phyloP scores from a whole-genome alignment of 2,888 invertebrate species.

The Heliconius sara region DNA sequence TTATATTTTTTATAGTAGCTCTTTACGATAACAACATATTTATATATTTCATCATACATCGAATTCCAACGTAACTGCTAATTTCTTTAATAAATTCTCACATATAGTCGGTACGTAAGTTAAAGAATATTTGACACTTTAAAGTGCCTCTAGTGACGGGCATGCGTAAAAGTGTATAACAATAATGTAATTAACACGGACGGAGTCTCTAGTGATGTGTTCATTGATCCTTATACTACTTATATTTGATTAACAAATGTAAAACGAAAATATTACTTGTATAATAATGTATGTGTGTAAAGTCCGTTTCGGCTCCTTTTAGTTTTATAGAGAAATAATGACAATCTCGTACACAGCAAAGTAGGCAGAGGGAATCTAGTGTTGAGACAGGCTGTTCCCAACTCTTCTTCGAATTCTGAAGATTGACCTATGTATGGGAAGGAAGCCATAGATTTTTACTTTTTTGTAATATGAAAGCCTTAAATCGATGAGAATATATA shows the following conservation, averaged over 20 bases:
- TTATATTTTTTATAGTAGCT: neutral
- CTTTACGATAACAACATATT: neutral
- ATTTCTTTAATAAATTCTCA: neutral
- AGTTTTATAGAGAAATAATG: neutral
- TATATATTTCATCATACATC: neutral
- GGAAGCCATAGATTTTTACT: too few species aligned
- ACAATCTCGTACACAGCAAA: too few species aligned
- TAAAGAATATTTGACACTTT: slow-evolving; percentile 1
- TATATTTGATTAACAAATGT: neutral
- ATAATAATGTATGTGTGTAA: neutral
- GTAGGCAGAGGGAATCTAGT: too few species aligned
- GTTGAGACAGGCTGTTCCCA: too few species aligned
- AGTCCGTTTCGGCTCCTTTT: neutral
- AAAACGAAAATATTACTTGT: neutral
- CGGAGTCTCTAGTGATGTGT: neutral
- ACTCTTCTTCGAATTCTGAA: too few species aligned
- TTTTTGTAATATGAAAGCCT: too few species aligned
- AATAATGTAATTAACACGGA: neutral
- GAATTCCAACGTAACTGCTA: neutral
- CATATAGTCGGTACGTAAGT: neutral
- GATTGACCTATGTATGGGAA: too few species aligned
- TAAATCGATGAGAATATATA: too few species aligned
- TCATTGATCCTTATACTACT: neutral
- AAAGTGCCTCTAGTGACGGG: neutral
- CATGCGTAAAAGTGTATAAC: neutral